Evolutionary conservation across 1,140 invertebrate species (phyloP), one percentile per base, ranked within the genome.

Genomic region (Bicyclus anynana): DNA sequence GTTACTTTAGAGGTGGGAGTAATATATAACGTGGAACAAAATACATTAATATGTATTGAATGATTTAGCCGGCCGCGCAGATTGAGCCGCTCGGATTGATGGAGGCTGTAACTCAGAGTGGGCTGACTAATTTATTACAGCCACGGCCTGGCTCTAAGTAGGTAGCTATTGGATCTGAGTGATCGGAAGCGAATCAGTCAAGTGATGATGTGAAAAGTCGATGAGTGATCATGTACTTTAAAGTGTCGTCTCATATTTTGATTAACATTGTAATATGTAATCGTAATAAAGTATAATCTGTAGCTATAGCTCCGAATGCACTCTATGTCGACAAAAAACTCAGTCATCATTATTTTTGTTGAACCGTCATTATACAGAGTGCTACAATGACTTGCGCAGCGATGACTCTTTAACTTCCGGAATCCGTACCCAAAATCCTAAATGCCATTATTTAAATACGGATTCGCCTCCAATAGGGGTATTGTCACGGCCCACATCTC

Each of bases 401-500:
- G n/a, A n/a, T n/a, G n/a, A n/a, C n/a, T n/a, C n/a, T n/a, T n/a
- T n/a, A 3, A 5, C 29, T 12, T 35, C 4, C 29, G 23, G 2
- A 23, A 12, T 33, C 29, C 1, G 10, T 2, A 1, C 12, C 7
- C 29, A 3, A 4, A 33, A 7, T 33, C 23, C 23, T 4, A 1
- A 2, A 38, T 7, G 37, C 1, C 44, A 14, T 20, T 21, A 42
- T 17, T 42, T 4, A 44, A 21, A 44, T 20, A 44, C 3, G 0
- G 18, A 12, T 21, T 16, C 40, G 9, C 40, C 47, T 12, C 16
- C 40, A 44, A 44, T 44, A 20, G 37, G 4, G 17, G 40, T 20
- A 20, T 20, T 49, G 54, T 56, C 47, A 10, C 38, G 33, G 23
- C 51, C 38, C 23, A 55, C 53, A 61, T 47, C 7, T 13, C 23